A percentile compares a stretch with the other conserved stretches of the same genome.
These are phyloP conservation scores for Augiades crinisus DNA, from an alignment of 2,888 invertebrate species.

Conservation along the genomic window DNA sequence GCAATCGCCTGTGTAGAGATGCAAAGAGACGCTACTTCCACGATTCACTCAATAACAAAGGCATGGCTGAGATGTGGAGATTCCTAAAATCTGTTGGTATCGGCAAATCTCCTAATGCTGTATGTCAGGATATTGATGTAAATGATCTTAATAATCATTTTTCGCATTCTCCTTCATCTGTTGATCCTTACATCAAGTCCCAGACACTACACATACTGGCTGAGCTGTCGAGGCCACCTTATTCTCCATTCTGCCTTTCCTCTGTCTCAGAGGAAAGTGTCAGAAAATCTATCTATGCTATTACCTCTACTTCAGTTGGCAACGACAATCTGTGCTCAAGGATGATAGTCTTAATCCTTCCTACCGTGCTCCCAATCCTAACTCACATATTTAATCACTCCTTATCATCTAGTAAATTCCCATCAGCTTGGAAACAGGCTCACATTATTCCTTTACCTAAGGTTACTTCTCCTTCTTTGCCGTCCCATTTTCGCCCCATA, in stretches of 20 bases:
- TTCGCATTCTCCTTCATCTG: not conserved
- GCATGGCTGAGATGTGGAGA: not conserved
- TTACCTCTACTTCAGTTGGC: too few species aligned
- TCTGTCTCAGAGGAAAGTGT: not conserved
- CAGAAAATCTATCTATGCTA: not conserved
- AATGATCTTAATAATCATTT: not conserved
- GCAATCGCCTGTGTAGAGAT: not conserved
- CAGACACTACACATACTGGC: not conserved
- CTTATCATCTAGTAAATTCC: not conserved
- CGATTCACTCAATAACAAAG: not conserved
- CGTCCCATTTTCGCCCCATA: too few species aligned
- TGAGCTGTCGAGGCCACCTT: not conserved
- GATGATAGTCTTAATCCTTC: not conserved
- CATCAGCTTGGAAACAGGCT: not conserved
- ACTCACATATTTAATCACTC: constrained; percentile 3
- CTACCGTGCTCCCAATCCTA: not conserved
- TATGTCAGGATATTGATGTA: not conserved
- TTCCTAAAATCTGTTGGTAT: constrained; percentile 2
- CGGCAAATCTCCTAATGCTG: not conserved
- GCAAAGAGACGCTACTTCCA: too few species aligned
- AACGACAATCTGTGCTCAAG: too few species aligned
- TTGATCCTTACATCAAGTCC: not conserved
- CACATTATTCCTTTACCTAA: not conserved
- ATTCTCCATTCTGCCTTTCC: too few species aligned
- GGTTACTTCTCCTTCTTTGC: not conserved